Base-by-base conservation (phyloP, 2,888 invertebrate genomes). In the Melanostoma scalare region DNA sequence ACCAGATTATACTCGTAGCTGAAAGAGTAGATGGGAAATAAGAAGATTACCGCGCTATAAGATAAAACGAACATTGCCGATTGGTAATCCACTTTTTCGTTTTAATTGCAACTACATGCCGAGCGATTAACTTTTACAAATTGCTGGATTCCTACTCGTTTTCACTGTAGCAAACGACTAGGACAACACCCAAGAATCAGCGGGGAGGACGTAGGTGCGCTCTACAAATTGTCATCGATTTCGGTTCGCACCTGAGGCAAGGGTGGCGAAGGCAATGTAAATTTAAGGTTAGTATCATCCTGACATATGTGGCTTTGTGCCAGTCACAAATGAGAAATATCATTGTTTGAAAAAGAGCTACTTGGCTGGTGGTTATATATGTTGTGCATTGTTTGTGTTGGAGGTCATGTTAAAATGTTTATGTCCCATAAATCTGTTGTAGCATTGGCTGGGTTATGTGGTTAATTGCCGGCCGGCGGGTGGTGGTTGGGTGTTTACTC, bases 81-180 rank as follows among this genome's bases (percentile, higher is more conserved):
- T 20, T 20, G 20, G 20, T 20, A 20, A 46, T 73, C 56, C 35
- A 36, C 20, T 50, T 65, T 44, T 69, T 10, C 38, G 44, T 61
- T 74, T 78, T 74, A 82, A 82, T 82, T 82, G 82, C 82, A 82
- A 69, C 78, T 73, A 69, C 58, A 78, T 78, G 73, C 73, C 63
- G 63, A 50, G 69, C 73, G 69, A 82, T 82, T 82, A 78, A 69
- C 68, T 60, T 48, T 56, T 74, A 74, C 73, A 73, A 82, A 78
- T 82, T 69, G 60, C 69, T 68, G 50, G 5, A 53, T 61, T 6
- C 63, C 48, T 38, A 53, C 61, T 6, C 63, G 42, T 38, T 36
- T 46, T 44, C 10, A 52, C 8, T 4, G 36, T 4, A 46, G 40
- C 3, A n/a, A 61, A 46, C 6, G 61, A 40, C 8, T 36, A 10